These are phyloP conservation scores for Dromas ardeola DNA, from an alignment of 2,113 vertebrate species.

Conservation along the genomic window DNA sequence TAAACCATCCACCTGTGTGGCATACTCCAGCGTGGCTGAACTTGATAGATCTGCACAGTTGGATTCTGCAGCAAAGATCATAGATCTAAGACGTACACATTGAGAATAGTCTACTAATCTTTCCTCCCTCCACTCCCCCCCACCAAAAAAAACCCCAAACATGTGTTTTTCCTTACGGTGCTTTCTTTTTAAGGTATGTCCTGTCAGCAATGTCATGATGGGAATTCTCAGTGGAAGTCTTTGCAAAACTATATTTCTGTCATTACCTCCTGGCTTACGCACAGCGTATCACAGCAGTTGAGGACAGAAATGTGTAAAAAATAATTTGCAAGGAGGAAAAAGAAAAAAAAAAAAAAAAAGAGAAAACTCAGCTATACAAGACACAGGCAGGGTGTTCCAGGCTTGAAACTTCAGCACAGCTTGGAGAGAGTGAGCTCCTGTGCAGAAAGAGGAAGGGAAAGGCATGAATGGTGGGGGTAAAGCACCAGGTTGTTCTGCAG, in stretches of 20 bases:
- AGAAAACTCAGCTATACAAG: background rate
- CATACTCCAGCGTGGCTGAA: constrained; percentile 65
- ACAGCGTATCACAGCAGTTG: background rate
- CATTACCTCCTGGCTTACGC: background rate
- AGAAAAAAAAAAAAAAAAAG: background rate
- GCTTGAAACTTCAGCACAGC: background rate
- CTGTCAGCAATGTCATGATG: constrained; percentile 1
- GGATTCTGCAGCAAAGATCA: constrained; percentile 55
- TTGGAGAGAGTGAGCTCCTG: background rate
- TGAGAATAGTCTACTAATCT: constrained; percentile 38
- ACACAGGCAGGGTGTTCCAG: background rate
- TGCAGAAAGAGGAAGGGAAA: background rate
- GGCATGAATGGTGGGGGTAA: background rate
- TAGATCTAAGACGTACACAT: background rate
- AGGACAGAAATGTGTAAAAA: background rate
- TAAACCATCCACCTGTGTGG: constrained; percentile 74
- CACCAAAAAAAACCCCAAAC: background rate
- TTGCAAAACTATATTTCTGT: constrained; percentile 3
- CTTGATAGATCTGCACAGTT: constrained; percentile 65
- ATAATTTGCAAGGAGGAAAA: background rate
- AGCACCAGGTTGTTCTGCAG: background rate
- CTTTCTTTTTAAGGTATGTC: constrained; percentile 43
- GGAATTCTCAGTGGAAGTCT: constrained; percentile 33
- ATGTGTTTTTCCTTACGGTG: constrained; percentile 26
- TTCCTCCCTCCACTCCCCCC: background rate